phyloP scores from a whole-genome alignment of 2,888 invertebrate genomes.

The Tromatobia lineatoria region DNA sequence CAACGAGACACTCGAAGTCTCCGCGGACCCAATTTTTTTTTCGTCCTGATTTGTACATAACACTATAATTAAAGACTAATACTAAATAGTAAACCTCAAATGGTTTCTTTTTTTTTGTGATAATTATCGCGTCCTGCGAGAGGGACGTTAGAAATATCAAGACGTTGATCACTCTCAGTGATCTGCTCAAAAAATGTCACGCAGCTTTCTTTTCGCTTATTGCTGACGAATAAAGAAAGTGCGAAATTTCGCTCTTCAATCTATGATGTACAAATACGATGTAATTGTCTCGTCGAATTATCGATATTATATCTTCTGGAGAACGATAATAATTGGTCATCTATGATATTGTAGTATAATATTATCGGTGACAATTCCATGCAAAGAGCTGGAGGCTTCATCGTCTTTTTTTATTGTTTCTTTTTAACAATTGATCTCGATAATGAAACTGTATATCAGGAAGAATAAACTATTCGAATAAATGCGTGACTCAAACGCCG shows the following conservation, averaged over 20 bases:
- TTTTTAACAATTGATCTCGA: slow-evolving; percentile 1
- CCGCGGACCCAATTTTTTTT: slow-evolving; percentile 41
- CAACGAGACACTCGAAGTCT: slow-evolving; percentile 41
- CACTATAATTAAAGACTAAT: slow-evolving; percentile 58
- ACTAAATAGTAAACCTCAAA: slow-evolving; percentile 61
- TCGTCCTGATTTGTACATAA: slow-evolving; percentile 73
- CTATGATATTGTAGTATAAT: slow-evolving; percentile 55
- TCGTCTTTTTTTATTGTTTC: neutral
- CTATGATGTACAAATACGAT: slow-evolving; percentile 26
- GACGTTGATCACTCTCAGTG: slow-evolving; percentile 55
- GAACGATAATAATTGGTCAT: slow-evolving; percentile 62
- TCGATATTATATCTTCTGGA: slow-evolving; percentile 26
- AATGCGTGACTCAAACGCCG: slow-evolving; percentile 29
- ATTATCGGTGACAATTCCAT: slow-evolving; percentile 62
- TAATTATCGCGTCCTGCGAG: slow-evolving; percentile 59
- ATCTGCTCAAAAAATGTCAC: slow-evolving; percentile 59
- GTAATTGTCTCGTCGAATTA: slow-evolving; percentile 37
- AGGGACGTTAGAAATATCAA: slow-evolving; percentile 52
- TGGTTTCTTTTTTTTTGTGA: slow-evolving; percentile 41
- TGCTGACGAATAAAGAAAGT: slow-evolving; percentile 12
- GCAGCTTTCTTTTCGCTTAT: slow-evolving; percentile 37
- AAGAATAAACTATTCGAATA: slow-evolving; percentile 46
- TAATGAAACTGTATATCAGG: slow-evolving; percentile 49
- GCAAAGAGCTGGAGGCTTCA: slow-evolving; percentile 29
- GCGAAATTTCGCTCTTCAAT: slow-evolving; percentile 8